Percentiles rank a stretch among this genome's conserved stretches.
Evolutionary conservation across 2,113 vertebrate genomes (phyloP).

Genomic region (Leptosomus discolor): DNA sequence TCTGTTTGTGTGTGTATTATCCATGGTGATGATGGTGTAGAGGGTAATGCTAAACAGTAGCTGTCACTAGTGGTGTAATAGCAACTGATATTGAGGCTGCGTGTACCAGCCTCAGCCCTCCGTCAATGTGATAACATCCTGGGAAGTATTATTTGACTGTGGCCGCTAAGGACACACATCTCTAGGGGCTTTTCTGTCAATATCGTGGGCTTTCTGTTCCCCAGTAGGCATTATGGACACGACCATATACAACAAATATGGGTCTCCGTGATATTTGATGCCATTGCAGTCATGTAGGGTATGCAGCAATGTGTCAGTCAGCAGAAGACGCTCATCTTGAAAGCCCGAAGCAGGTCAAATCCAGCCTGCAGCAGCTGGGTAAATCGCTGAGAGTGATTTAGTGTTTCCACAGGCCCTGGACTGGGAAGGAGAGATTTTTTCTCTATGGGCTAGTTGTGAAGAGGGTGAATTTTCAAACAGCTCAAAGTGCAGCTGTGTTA

Average conservation of each 20-base stretch:
- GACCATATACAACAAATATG: background rate
- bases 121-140: background rate
- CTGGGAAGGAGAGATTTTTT: background rate
- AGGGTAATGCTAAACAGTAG: background rate
- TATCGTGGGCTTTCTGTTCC: background rate
- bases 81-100: background rate
- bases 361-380: background rate
- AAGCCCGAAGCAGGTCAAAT: background rate
- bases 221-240: background rate
- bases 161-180: background rate
- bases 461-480: background rate
- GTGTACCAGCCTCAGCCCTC: background rate
- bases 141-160: background rate
- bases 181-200: background rate
- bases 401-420: background rate
- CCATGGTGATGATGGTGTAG: background rate
- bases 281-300: accelerated
- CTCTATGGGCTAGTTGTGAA: background rate
- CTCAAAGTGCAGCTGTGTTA: background rate
- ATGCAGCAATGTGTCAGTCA: background rate
- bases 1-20: background rate
- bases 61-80: accelerated
- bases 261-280: background rate
- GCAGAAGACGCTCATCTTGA: background rate
- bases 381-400: background rate